phyloP scores from a whole-genome alignment of 2,797 vertebrate species.

The Coluber constrictor region DNA sequence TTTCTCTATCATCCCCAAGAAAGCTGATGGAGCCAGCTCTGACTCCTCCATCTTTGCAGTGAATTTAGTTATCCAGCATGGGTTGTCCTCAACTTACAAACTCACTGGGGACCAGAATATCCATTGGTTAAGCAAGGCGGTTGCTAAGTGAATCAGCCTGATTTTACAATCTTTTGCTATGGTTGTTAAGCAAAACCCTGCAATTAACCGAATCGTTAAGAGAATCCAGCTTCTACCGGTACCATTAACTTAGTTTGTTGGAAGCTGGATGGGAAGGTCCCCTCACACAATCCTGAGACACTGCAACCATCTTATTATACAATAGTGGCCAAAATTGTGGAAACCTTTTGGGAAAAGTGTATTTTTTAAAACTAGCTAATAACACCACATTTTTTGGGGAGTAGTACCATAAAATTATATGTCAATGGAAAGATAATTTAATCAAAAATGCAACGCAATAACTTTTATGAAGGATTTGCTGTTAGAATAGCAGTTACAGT shows the following conservation, averaged over 20 bases:
- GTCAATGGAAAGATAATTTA: too few relatives aligned
- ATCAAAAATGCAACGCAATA: too few relatives aligned
- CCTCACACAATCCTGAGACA: not conserved
- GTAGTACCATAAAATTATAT: too few relatives aligned
- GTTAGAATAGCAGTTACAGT: too few relatives aligned
- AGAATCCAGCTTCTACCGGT: not conserved
- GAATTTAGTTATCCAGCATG: not conserved
- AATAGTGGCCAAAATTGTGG: too few relatives aligned
- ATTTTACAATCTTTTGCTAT: not conserved
- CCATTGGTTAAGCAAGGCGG: not conserved
- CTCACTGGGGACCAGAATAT: not conserved
- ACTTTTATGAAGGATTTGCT: too few relatives aligned
- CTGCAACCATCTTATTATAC: not conserved
- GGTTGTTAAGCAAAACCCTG: not conserved
- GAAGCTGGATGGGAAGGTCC: not conserved
- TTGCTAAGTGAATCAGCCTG: not conserved
- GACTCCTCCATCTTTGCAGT: not conserved
- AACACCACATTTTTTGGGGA: too few relatives aligned
- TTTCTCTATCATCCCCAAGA: not conserved
- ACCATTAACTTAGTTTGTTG: not conserved
- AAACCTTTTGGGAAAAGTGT: too few relatives aligned
- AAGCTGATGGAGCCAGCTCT: not conserved
- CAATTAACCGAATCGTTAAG: not conserved
- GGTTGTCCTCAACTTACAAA: not conserved
- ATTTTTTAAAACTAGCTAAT: too few relatives aligned